phyloP scores from a whole-genome alignment of 2,797 vertebrate species.

The Melanotaenia nigrans region DNA sequence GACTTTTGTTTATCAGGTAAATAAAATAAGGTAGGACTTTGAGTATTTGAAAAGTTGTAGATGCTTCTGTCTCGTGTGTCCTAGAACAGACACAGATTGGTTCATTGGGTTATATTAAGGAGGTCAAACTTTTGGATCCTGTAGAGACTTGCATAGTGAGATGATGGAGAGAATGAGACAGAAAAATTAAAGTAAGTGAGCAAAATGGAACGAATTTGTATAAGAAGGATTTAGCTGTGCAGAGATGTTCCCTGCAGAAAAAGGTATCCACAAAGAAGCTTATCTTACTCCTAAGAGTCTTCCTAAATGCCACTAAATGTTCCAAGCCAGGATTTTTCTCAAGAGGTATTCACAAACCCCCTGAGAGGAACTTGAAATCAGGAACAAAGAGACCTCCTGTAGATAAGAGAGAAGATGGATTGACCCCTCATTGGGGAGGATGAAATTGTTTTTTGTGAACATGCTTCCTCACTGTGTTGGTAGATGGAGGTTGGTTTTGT shows the following conservation, averaged over 20 bases:
- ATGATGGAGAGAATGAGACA: not conserved
- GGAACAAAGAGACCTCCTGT: not conserved
- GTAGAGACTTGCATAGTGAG: not conserved
- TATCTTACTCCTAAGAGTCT: not conserved
- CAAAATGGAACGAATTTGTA: not conserved
- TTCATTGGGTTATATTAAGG: not conserved
- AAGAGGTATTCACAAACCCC: not conserved
- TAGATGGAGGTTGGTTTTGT: not conserved
- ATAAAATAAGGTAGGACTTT: too few species aligned
- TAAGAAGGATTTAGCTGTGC: not conserved
- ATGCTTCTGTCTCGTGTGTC: not conserved
- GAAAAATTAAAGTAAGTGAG: not conserved
- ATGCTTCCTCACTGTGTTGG: not conserved
- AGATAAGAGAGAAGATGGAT: not conserved
- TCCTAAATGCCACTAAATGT: not conserved
- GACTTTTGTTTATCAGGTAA: not conserved
- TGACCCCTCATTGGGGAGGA: not conserved
- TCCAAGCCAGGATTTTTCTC: not conserved
- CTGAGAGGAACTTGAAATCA: not conserved
- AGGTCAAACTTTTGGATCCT: not conserved
- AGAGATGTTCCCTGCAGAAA: not conserved
- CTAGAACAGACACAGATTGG: not conserved
- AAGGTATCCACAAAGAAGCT: constrained; percentile 1
- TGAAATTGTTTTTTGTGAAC: not conserved
- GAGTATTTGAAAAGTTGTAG: not conserved